phyloP scores from a whole-genome alignment of 2,113 vertebrate genomes.

The Pholis gunnellus region DNA sequence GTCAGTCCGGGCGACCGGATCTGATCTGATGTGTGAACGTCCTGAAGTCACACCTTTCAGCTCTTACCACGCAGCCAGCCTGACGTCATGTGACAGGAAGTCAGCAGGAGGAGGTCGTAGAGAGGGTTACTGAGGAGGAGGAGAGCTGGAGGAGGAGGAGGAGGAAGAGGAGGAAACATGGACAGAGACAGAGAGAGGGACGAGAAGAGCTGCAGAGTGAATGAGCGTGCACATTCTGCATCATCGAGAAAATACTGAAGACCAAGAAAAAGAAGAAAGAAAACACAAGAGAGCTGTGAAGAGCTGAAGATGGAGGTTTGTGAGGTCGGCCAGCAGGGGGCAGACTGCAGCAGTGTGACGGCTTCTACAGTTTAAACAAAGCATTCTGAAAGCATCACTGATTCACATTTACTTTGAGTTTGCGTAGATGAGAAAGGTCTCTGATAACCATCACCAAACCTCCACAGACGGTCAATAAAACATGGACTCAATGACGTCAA shows the following conservation, averaged over 20 bases:
- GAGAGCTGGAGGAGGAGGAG: constrained; percentile 63
- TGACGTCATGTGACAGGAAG: constrained; percentile 72
- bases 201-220: constrained; percentile 43
- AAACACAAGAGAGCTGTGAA: neutral
- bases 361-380: neutral
- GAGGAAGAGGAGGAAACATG: constrained; percentile 45
- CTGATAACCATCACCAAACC: too few relatives aligned
- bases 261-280: neutral
- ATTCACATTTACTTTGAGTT: neutral
- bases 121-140: constrained; percentile 70
- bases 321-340: constrained; percentile 44
- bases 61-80: constrained; percentile 77
- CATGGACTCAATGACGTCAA: too few relatives aligned
- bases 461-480: too few relatives aligned
- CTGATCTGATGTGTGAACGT: too few relatives aligned
- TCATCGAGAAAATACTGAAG: constrained; percentile 3
- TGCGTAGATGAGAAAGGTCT: too few relatives aligned
- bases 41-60: constrained; percentile 59
- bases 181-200: constrained; percentile 46
- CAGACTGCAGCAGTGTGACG: constrained; percentile 25
- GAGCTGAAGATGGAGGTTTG: neutral
- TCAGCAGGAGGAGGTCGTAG: constrained; percentile 78
- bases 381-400: neutral
- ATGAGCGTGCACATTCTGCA: constrained; percentile 39
- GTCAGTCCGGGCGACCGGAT: too few relatives aligned